Evolutionary conservation across 2,113 vertebrate species (phyloP), one percentile per base, ranked within the genome.

Genomic region (Lagenorhynchus albirostris): DNA sequence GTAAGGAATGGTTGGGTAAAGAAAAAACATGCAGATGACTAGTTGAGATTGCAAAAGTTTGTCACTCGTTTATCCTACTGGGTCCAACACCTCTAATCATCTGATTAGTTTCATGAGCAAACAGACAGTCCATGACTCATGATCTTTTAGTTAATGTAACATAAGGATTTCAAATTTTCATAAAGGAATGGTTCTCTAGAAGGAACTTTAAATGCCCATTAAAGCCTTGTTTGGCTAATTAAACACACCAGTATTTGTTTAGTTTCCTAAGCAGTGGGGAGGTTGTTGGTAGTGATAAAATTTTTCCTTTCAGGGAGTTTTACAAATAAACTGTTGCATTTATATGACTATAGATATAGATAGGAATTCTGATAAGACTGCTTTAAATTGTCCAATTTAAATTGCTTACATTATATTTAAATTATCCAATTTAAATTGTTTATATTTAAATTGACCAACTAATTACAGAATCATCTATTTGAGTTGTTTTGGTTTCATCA

Each of bases 11-110:
- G 85, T 94, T 29, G 95, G 80, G 96, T 44, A 98, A 97, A 98
- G 95, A 97, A 95, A 67, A 85, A 98, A 97, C 98, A 99, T 98
- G 97, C 98, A 98, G 97, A 97, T 98, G 97, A 97, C 97, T 89
- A 98, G 97, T 97, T 98, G 96, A 98, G 93, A 98, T 97, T 96
- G 97, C 96, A 98, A 98, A 97, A 98, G 96, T 98, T 98, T 98
- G 98, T 96, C 97, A 98, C 96, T 47, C 50, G 81, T 85, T 95
- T 70, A 74, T 73, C 80, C 20, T n/a, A n/a, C 12, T 50, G 50
- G 21, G 23, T 63, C 63, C 73, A 82, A 15, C 58, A 31, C 62
- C 44, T 47, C 74, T n/a, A 77, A 79, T 62, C 58, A 89, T 18
- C 63, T 81, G 21, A 82, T 47, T 55, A 95, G 25, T 84, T 91